phyloP scores from a whole-genome alignment of 2,113 vertebrate genomes.

The Melospiza melodia region DNA sequence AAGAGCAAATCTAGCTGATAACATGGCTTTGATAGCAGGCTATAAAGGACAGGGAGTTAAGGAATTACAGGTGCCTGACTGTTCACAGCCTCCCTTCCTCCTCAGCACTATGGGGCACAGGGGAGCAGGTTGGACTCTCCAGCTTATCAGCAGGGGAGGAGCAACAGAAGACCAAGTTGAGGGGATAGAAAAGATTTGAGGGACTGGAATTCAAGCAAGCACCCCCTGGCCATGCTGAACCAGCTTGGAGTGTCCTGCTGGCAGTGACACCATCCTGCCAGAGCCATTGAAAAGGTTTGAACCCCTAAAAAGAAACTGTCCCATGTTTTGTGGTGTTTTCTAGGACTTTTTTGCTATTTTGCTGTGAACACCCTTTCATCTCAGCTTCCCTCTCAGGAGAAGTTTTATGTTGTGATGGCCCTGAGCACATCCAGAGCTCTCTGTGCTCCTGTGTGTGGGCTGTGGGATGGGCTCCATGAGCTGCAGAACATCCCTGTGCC shows the following conservation, averaged over 20 bases:
- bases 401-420: neutral
- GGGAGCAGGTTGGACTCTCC: neutral
- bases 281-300: neutral
- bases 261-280: neutral
- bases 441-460: neutral
- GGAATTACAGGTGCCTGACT: neutral
- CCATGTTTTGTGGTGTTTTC: neutral
- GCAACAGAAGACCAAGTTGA: neutral
- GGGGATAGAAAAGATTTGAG: neutral
- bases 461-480: neutral
- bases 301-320: neutral
- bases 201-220: neutral
- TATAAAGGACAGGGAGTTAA: neutral
- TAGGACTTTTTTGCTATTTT: neutral
- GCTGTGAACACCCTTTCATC: neutral
- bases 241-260: neutral
- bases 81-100: neutral
- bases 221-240: neutral
- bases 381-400: neutral
- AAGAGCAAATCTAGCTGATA: conserved; percentile 23
- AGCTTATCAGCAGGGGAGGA: neutral
- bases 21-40: neutral
- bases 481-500: neutral
- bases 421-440: neutral
- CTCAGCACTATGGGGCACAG: neutral